Conservation (phyloP, 2,888 invertebrate species). For the Chirona hameri region DNA sequence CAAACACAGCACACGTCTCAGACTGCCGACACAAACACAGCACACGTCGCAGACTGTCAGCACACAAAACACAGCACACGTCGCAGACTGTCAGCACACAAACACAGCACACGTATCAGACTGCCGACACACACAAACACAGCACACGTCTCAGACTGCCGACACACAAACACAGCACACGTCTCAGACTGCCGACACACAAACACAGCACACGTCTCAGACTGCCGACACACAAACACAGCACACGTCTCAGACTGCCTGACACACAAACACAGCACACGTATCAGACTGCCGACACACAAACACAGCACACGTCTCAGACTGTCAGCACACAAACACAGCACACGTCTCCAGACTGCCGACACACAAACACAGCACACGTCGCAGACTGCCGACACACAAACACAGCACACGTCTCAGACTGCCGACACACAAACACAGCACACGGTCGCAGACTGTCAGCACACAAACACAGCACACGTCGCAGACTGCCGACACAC, state of each 20-base stretch:
- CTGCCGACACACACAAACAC: too few species aligned
- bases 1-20: not conserved
- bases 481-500: not conserved
- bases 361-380: not conserved
- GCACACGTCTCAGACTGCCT: not conserved
- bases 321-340: too few species aligned
- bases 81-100: not conserved
- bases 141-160: constrained; percentile 73
- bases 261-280: not conserved
- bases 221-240: constrained; percentile 11
- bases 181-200: constrained; percentile 56
- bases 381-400: constrained; percentile 56
- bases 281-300: not conserved
- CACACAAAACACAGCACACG: not conserved
- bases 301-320: not conserved
- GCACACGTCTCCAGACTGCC: constrained; percentile 75
- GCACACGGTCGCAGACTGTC: not conserved
- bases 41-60: not conserved
- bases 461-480: not conserved
- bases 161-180: not conserved
- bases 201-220: not conserved
- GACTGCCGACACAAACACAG: constrained; percentile 5
- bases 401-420: not conserved
- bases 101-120: not conserved
- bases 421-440: constrained; percentile 11